phyloP scores from a whole-genome alignment of 2,113 vertebrate genomes.

The Antidorcas marsupialis region DNA sequence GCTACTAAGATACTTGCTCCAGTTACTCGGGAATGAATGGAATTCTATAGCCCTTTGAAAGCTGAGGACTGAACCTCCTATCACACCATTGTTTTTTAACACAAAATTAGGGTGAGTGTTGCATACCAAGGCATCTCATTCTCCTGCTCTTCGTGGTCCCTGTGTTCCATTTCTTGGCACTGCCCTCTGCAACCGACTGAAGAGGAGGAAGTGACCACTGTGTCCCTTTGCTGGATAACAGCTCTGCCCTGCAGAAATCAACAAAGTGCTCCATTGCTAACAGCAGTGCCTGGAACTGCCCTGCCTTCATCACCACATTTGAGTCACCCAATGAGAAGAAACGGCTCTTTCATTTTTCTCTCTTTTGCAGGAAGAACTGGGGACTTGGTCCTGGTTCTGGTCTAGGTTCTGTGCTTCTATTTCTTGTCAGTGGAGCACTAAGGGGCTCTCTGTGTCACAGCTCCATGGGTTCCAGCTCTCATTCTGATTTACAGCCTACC shows the following conservation, averaged over 20 bases:
- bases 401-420: neutral
- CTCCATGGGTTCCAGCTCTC: neutral
- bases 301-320: neutral
- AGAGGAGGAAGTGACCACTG: neutral
- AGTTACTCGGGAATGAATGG: neutral
- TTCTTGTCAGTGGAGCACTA: neutral
- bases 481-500: neutral
- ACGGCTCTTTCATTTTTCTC: neutral
- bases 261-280: neutral
- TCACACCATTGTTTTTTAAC: neutral
- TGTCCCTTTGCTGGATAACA: neutral
- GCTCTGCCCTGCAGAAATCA: neutral
- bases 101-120: neutral
- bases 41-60: neutral
- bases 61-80: neutral
- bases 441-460: neutral
- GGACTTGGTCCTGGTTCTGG: neutral
- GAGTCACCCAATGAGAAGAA: neutral
- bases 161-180: neutral
- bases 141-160: neutral
- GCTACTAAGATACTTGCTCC: neutral
- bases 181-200: neutral
- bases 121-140: neutral
- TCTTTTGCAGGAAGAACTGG: neutral
- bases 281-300: neutral